These are phyloP conservation scores for Asbolus verrucosus DNA, from an alignment of 1,140 invertebrate genomes.

Conservation along the genomic window DNA sequence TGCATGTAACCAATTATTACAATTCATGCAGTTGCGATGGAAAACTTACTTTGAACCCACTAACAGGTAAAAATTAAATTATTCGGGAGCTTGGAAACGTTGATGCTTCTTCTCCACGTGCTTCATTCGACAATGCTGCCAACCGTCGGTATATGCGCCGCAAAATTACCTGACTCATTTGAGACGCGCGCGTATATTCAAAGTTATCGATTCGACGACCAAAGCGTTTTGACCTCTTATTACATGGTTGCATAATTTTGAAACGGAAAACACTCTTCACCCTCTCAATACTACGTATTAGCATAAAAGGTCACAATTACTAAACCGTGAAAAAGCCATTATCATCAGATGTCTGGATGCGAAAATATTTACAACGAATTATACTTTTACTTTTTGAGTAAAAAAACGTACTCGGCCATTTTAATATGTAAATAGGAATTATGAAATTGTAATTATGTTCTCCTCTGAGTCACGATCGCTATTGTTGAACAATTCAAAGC, in stretches of 20 bases:
- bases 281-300: no score
- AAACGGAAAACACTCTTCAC: not conserved
- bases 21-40: conserved; percentile 1
- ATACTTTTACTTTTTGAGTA: no score
- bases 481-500: no score
- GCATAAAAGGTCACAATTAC: no score
- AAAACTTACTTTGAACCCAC: conserved; percentile 54
- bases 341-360: no score
- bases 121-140: conserved; percentile 61
- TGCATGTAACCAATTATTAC: not conserved
- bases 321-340: no score
- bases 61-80: conserved; percentile 49
- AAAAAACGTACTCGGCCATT: no score
- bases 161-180: not conserved
- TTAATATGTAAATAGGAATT: no score
- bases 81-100: conserved; percentile 51
- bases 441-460: no score
- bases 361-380: no score
- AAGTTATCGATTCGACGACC: conserved; percentile 19
- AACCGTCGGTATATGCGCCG: conserved; percentile 35
- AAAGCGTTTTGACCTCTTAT: conserved; percentile 1
- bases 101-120: conserved; percentile 53
- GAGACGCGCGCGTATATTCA: conserved; percentile 16
- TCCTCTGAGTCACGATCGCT: no score
- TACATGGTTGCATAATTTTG: not conserved